Conservation (phyloP, 2,888 invertebrate species). For the Diabrotica balteata region DNA sequence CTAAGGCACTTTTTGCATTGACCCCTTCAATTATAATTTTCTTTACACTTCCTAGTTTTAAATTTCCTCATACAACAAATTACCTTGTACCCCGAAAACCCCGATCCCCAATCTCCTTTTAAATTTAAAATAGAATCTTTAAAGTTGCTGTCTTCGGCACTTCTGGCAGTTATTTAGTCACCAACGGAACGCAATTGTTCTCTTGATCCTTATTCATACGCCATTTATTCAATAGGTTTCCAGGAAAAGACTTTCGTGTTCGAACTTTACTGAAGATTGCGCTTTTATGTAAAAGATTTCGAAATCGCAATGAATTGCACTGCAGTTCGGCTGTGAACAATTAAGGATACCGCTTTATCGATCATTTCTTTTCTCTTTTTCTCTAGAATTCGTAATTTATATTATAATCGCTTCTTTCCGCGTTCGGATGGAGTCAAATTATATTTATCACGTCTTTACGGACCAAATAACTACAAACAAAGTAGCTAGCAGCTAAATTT, state of each 20-base stretch:
- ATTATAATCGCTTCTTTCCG: no score
- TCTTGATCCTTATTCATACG: slow-evolving; percentile 28
- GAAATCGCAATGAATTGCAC: slow-evolving; percentile 15
- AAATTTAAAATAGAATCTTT: slow-evolving; percentile 21
- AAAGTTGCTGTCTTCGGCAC: slow-evolving; percentile 23
- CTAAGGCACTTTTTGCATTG: no score
- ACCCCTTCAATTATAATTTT: no score
- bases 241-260: slow-evolving; percentile 18
- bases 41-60: no score
- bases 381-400: no score
- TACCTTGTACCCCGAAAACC: background rate
- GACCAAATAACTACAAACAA: no score
- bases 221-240: slow-evolving; percentile 21
- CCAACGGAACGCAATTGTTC: slow-evolving; percentile 20
- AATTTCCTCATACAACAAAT: no score
- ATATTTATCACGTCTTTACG: no score
- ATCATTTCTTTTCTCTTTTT: background rate
- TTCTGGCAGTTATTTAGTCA: slow-evolving; percentile 27
- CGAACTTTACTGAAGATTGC: slow-evolving; percentile 29
- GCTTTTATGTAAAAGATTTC: slow-evolving; percentile 29
- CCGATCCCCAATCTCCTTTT: slow-evolving; percentile 11
- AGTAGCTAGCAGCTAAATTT: no score
- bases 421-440: no score
- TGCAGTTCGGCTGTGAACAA: slow-evolving; percentile 13
- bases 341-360: slow-evolving; percentile 16